Base-by-base conservation (phyloP, 2,113 vertebrate genomes). In the Carassius gibelio region DNA sequence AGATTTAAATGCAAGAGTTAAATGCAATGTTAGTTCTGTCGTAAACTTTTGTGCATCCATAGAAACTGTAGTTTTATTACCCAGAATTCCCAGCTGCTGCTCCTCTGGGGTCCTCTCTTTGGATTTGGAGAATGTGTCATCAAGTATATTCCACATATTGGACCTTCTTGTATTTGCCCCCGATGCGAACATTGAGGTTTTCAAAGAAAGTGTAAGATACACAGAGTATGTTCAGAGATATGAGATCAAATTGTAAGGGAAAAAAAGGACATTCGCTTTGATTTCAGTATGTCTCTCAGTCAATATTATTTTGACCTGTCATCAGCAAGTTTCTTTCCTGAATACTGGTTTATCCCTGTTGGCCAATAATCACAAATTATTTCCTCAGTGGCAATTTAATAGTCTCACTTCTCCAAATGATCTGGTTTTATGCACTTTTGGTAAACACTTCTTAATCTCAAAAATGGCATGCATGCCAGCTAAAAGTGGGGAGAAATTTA, bases 401-500 rank as follows among this genome's bases (percentile, higher is more conserved):
- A 98, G 87, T 86, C 95, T 95, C 61, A 93, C 87, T 1, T 90
- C 91, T 2, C 93, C 94, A 1, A 92, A 21, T 1, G 94, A 92
- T 17, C 88, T 90, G 1, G 93, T 82, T 74, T 92, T 93, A 30
- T 93, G 96, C 87, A 94, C 86, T 59, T 93, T 91, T 4, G 94
- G 93, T 72, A 94, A 92, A 88, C 97, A 98, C 17, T 96, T 94
- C 84, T 91, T 92, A 64, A 99, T 96, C 86, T 95, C 91, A 93
- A 97, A 99, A 86, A 97, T 89, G 4, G 96, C 97, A 87, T 99
- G 97, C 96, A 99, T 96, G 0, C 98, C 98, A 89, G 95, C 98
- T 99, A 68, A 64, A 59, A 64, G 87, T 72, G 83, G 69, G 4
- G 59, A 71, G 2, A 80, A 82, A 77, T 42, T 17, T 52, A 23